Conservation (phyloP, 2,113 vertebrate genomes). For the Colaptes auratus region DNA sequence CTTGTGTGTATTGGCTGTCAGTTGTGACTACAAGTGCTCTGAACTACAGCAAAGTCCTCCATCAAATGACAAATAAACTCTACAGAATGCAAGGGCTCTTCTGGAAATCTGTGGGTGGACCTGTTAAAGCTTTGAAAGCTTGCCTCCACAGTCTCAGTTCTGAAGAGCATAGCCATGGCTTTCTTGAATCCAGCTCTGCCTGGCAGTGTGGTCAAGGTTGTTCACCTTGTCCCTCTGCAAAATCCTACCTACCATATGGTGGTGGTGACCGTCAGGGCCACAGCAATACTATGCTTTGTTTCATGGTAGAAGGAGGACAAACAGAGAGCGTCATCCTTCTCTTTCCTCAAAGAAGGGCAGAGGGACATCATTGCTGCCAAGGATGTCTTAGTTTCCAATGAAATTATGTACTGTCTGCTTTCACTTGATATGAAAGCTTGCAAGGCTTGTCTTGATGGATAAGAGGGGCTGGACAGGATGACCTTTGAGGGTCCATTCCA, state of each 20-base stretch:
- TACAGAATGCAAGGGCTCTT: not conserved
- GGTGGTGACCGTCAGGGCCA: not conserved
- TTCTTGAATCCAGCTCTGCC: not conserved
- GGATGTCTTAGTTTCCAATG: not conserved
- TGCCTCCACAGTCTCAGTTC: not conserved
- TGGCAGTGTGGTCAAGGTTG: not conserved
- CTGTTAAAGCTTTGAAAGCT: not conserved
- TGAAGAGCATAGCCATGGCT: not conserved
- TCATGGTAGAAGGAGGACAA: not conserved
- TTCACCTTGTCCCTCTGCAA: not conserved
- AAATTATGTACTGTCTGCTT: not conserved
- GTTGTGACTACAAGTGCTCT: conserved; percentile 13
- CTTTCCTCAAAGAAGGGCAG: not conserved
- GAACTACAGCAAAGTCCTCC: conserved; percentile 12
- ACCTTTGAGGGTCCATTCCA: too few relatives aligned
- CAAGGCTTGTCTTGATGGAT: not conserved
- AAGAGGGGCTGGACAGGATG: too few relatives aligned
- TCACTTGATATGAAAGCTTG: not conserved
- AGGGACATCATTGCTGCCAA: not conserved
- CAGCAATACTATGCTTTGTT: not conserved
- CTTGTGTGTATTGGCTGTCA: not conserved
- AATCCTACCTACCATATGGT: not conserved
- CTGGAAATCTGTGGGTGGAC: conserved; percentile 1
- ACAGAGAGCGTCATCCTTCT: not conserved
- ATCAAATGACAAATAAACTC: not conserved